Base-by-base conservation (phyloP, 2,888 invertebrate species). In the Apodemia duryi region DNA sequence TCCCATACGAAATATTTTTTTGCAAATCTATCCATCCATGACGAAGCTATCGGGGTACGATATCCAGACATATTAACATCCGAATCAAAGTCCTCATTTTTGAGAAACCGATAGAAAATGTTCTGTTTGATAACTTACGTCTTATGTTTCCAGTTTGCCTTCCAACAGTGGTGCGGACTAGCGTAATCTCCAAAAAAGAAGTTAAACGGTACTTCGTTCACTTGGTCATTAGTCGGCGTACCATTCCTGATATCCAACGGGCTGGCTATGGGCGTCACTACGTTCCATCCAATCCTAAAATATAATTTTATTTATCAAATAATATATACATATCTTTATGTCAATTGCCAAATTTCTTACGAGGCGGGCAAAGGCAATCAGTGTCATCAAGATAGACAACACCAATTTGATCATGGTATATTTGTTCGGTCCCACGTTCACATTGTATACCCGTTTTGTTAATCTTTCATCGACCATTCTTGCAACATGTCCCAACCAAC, bases 61-160 rank as follows among this genome's bases (percentile, higher is more conserved):
- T n/a, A 6, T 43, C 11, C 43, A 43, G 10, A 43, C 0, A 43
- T 11, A 43, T 43, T 41, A 5, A 41, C 41, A 43, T 43, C 43
- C 6, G 6, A 13, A n/a, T n/a, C n/a, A 10, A 49, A n/a, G 10
- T 2, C 13, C 46, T n/a, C 6, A 13, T 46, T 46, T 46, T 46
- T n/a, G 46, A n/a, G n/a, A 49, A 6, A n/a, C 6, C 6, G n/a
- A 43, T 43, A 43, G 11, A 43, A 11, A 38, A 38, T 7, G 38
- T 1, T 7, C 5, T 49, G 10, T n/a, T 49, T 10, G 13, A n/a
- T 49, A 60, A 81, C 87, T 82, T 66, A 92, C 92, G 83, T 83
- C 77, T 92, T 92, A 11, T 80, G 77, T 68, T 82, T 88, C 92
- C 92, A 92, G 43, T 86, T 75, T 6, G 78, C 72, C 68, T 85